A percentile compares a stretch with the other conserved stretches of the same genome.
Conservation (phyloP, 2,888 invertebrate genomes). For the Hanleya hanleyi region DNA sequence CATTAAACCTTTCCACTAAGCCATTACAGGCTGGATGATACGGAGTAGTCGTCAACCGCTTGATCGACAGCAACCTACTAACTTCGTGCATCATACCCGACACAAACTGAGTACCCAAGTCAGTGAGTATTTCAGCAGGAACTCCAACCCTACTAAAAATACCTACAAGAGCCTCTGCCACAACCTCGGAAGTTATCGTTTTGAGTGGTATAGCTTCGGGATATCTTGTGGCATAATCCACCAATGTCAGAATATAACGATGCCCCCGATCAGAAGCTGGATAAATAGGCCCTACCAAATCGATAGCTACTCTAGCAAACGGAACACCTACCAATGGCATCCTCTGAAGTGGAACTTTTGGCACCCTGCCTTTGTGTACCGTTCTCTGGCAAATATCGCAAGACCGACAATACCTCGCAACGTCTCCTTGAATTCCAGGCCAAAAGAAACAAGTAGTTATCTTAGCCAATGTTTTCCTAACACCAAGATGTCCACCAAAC, state of each 20-base stretch:
- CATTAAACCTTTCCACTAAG: constrained; percentile 16
- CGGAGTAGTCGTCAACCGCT: constrained; percentile 27
- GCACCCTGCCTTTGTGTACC: constrained; percentile 25
- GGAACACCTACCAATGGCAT: constrained; percentile 38
- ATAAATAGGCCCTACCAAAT: constrained; percentile 43
- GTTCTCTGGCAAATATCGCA: constrained; percentile 42
- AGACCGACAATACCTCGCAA: constrained; percentile 33
- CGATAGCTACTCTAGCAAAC: constrained; percentile 39
- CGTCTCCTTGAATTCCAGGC: constrained; percentile 34
- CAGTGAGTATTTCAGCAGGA: constrained; percentile 38
- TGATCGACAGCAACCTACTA: constrained; percentile 28
- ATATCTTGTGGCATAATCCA: constrained; percentile 41
- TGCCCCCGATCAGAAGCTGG: constrained; percentile 30
- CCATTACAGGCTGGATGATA: constrained; percentile 22
- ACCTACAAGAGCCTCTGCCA: constrained; percentile 38
- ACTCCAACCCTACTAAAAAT: constrained; percentile 31
- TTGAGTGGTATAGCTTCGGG: constrained; percentile 28
- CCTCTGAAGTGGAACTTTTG: constrained; percentile 27
- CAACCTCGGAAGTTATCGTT: constrained; percentile 28
- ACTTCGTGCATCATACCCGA: constrained; percentile 34
- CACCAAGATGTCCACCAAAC: constrained; percentile 3
- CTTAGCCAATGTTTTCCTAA: neutral
- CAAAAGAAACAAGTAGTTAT: constrained; percentile 29
- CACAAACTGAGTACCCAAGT: constrained; percentile 39
- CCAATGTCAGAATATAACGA: constrained; percentile 35